These are phyloP conservation scores for Apamea anceps DNA, from an alignment of 2,888 invertebrate species.

Conservation along the genomic window DNA sequence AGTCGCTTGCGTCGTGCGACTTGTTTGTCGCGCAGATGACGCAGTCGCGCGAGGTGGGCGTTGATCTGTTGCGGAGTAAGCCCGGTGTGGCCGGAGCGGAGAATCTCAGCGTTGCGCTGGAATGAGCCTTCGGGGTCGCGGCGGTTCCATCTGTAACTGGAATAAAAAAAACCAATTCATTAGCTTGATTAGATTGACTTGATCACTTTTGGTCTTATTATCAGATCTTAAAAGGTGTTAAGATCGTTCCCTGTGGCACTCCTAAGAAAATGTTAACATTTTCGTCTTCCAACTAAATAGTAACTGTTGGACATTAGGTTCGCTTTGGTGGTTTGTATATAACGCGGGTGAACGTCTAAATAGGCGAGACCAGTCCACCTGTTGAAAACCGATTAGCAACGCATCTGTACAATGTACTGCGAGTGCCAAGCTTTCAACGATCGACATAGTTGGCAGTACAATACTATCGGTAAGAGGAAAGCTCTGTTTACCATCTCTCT, in stretches of 20 bases:
- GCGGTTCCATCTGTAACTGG: slow-evolving; percentile 87
- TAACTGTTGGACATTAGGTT: slow-evolving; percentile 18
- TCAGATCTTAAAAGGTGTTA: background rate
- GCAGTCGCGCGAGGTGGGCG: slow-evolving; percentile 81
- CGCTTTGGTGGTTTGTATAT: slow-evolving; percentile 16
- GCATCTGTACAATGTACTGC: slow-evolving; percentile 54
- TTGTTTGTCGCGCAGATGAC: slow-evolving; percentile 85
- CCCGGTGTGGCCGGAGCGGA: slow-evolving; percentile 84
- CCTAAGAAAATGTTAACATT: background rate
- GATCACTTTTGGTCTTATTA: background rate
- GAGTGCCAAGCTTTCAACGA: slow-evolving; percentile 65
- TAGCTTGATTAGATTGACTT: background rate
- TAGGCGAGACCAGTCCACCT: slow-evolving; percentile 27
- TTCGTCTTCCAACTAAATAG: background rate
- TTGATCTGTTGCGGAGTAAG: slow-evolving; percentile 85
- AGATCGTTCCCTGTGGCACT: background rate
- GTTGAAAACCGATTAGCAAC: slow-evolving; percentile 47
- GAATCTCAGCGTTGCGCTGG: slow-evolving; percentile 83
- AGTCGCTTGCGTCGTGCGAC: slow-evolving; percentile 79
- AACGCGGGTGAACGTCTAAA: slow-evolving; percentile 7
- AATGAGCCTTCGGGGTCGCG: slow-evolving; percentile 87
- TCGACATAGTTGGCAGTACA: slow-evolving; percentile 27
- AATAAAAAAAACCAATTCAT: slow-evolving; percentile 47
- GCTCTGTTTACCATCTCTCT: slow-evolving; percentile 20
- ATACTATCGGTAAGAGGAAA: slow-evolving; percentile 28